Base-by-base conservation (phyloP, 2,797 vertebrate genomes). In the Taenioides sp. region DNA sequence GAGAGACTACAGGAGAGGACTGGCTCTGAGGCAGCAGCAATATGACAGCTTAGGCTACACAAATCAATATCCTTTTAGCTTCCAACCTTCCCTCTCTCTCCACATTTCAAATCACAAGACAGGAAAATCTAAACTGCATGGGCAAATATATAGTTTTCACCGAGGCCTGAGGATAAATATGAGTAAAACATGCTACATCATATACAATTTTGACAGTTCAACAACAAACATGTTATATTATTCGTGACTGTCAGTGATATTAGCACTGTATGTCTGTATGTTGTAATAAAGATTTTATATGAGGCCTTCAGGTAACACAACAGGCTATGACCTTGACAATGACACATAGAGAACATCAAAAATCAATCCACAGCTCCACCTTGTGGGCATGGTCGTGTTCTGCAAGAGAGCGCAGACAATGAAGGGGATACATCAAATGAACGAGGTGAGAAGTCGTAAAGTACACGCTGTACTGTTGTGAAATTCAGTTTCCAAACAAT, bases 321-420 rank as follows among this genome's bases (percentile, higher is more conserved):
- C 74, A 6, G 0, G 75, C 59, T 86, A 80, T 90, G 90, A 90
- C 88, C 85, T 89, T 85, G 83, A 89, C 80, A 74, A 62, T 79
- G 76, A 85, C 81, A 86, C 71, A 84, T 50, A 66, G 34, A 37
- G 58, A 52, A 59, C 4, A 66, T 73, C 58, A 79, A 74, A 86
- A 74, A 74, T 66, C 80, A 74, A 88, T 73, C 84, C 73, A 84
- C 75, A 91, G 91, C 91, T 81, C 91, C 90, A 88, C 80, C 91
- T 76, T 81, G 86, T 92, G 92, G 87, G 65, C 69, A 78, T 43
- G 75, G 20, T 0, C 1, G 0, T 3, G 16, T 73, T 71, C 49
- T 88, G 79, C 86, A 89, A 67, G 66, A 70, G 16, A 40, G 68
- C 77, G 74, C 62, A 65, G 40, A 78, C 73, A 68, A 69, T 27